Conservation (phyloP, 1,140 invertebrate genomes). For the Diachasmimorpha longicaudata region DNA sequence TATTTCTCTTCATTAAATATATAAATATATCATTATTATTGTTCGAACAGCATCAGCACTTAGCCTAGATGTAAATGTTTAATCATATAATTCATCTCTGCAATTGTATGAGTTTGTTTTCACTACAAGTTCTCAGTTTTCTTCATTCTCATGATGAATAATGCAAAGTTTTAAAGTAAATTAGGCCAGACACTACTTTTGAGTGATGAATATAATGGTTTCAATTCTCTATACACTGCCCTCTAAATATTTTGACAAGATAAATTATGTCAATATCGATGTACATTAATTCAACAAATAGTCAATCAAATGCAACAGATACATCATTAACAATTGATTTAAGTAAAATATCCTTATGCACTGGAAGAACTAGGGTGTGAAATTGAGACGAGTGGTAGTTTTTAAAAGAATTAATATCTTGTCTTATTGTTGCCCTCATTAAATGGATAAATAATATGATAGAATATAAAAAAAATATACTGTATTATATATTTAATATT, state of each 20-base stretch:
- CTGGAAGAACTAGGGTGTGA: no score
- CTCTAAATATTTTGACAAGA: conserved; percentile 27
- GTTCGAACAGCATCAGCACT: conserved; percentile 63
- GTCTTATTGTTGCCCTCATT: no score
- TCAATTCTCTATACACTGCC: conserved; percentile 30
- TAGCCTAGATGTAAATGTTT: conserved; percentile 47
- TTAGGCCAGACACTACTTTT: conserved; percentile 61
- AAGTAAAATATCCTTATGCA: background rate
- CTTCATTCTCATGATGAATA: conserved; percentile 14
- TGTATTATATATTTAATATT: no score
- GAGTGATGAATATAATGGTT: conserved; percentile 37
- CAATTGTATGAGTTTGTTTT: conserved; percentile 24
- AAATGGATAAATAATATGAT: no score
- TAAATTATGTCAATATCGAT: background rate
- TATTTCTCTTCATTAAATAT: conserved; percentile 23
- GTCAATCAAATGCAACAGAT: background rate
- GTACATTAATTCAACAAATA: background rate
- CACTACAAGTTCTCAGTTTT: conserved; percentile 1
- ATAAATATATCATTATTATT: conserved; percentile 61
- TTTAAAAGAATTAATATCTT: no score
- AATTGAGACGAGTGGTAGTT: no score
- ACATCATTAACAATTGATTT: background rate
- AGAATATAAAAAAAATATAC: no score
- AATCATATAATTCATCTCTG: conserved; percentile 29
- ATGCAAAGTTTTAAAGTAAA: conserved; percentile 42